Percentiles rank a stretch among this genome's conserved stretches.
Evolutionary conservation across 2,113 vertebrate species (phyloP).

Genomic region (Pseudopipra pipra): DNA sequence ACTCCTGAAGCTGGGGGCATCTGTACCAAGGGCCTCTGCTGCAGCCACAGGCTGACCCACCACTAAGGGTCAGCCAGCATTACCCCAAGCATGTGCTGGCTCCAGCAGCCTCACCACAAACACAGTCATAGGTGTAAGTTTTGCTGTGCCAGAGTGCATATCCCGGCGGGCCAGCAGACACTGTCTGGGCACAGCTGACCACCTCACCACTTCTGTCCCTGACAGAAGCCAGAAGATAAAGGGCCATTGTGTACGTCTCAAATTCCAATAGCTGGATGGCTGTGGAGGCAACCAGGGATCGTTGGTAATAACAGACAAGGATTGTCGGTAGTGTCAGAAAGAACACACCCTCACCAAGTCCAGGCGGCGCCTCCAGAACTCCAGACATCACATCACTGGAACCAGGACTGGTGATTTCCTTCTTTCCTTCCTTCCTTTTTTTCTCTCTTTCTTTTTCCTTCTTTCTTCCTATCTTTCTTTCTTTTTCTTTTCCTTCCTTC

Average conservation of each 20-base stretch:
- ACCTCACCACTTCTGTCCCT: not conserved
- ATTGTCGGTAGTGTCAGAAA: not conserved
- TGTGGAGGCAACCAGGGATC: not conserved
- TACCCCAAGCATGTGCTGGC: fast-evolving
- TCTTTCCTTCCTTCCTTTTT: not conserved
- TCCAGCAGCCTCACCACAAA: not conserved
- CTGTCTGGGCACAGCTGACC: not conserved
- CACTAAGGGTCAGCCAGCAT: fast-evolving
- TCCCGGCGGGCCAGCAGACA: not conserved
- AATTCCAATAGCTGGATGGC: not conserved
- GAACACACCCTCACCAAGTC: not conserved
- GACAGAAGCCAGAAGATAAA: not conserved
- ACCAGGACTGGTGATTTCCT: not conserved
- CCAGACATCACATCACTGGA: not conserved
- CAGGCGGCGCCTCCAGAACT: not conserved
- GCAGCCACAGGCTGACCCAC: not conserved
- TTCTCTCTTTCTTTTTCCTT: not conserved
- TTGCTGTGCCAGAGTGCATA: not conserved
- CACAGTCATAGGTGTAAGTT: fast-evolving
- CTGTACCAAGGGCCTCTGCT: not conserved
- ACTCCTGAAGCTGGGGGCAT: fast-evolving
- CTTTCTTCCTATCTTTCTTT: too few species aligned
- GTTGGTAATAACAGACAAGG: not conserved
- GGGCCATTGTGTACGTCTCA: not conserved
- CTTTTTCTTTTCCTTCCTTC: too few species aligned